phyloP scores from a whole-genome alignment of 1,140 invertebrate species.

The Teleogryllus occipitalis region DNA sequence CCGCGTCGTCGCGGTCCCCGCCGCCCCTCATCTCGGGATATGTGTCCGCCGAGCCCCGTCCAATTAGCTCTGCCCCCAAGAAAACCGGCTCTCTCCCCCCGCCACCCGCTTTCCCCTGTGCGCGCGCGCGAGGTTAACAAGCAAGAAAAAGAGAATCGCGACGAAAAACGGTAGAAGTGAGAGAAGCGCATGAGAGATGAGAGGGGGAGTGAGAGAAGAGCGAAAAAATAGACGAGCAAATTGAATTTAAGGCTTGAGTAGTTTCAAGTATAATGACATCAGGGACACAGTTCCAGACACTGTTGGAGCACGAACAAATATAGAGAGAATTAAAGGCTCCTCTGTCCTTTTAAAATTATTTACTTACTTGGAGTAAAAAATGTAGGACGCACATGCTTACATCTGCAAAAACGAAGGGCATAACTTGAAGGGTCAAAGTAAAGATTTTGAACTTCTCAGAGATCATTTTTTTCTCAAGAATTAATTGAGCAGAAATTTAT shows the following conservation, averaged over 20 bases:
- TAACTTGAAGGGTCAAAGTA: too few species aligned
- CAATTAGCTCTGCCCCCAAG: neutral
- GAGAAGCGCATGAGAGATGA: neutral
- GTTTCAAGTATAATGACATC: slow-evolving; percentile 5
- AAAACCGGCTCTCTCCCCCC: neutral
- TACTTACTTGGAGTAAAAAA: neutral
- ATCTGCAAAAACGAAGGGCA: neutral
- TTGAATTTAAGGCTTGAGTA: neutral
- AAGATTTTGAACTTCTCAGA: too few species aligned
- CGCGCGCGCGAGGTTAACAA: neutral
- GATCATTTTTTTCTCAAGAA: too few species aligned
- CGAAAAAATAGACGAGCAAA: slow-evolving; percentile 1
- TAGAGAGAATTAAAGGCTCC: neutral
- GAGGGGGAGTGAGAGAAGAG: neutral
- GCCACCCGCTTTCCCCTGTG: too few species aligned
- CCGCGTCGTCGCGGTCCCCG: neutral
- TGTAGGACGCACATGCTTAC: neutral
- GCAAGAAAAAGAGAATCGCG: neutral
- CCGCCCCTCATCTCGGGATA: neutral
- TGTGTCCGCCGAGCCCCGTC: neutral
- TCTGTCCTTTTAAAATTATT: neutral
- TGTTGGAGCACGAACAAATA: neutral
- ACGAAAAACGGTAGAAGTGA: neutral
- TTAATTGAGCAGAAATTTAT: too few species aligned
- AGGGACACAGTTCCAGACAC: neutral